These are phyloP conservation scores for Cerastis leucographa DNA, from an alignment of 2,888 invertebrate genomes.

Conservation along the genomic window DNA sequence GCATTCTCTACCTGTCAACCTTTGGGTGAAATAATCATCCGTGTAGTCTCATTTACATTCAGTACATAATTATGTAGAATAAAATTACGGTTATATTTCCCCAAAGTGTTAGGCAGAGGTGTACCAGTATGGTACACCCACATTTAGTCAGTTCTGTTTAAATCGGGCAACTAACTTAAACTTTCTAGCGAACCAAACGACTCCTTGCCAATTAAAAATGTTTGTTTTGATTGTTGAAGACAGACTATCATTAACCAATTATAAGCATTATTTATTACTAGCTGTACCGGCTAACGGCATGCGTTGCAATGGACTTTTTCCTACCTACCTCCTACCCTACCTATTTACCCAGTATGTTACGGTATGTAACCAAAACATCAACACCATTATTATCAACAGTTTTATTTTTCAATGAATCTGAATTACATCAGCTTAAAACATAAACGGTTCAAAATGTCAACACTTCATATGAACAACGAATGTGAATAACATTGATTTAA, in stretches of 20 bases:
- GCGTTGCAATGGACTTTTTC: no score
- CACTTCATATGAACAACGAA: no score
- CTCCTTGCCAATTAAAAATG: background rate
- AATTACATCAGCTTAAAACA: background rate
- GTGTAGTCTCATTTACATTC: background rate
- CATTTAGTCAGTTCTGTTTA: background rate
- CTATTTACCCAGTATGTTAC: no score
- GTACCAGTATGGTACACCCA: background rate
- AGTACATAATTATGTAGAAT: background rate
- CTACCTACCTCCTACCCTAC: no score
- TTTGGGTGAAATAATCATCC: no score
- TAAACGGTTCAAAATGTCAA: no score
- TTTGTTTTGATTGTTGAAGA: background rate
- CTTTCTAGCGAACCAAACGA: background rate
- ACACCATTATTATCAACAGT: background rate
- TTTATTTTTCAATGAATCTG: background rate
- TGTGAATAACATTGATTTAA: no score
- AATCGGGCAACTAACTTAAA: background rate
- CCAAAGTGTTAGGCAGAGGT: no score
- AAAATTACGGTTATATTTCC: background rate
- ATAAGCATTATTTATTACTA: no score
- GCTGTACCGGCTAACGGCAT: no score
- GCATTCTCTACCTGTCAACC: no score
- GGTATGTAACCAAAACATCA: background rate
- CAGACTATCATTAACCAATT: background rate